Conservation (phyloP, 2,888 invertebrate genomes). For the Scaptomyza tumidula region DNA sequence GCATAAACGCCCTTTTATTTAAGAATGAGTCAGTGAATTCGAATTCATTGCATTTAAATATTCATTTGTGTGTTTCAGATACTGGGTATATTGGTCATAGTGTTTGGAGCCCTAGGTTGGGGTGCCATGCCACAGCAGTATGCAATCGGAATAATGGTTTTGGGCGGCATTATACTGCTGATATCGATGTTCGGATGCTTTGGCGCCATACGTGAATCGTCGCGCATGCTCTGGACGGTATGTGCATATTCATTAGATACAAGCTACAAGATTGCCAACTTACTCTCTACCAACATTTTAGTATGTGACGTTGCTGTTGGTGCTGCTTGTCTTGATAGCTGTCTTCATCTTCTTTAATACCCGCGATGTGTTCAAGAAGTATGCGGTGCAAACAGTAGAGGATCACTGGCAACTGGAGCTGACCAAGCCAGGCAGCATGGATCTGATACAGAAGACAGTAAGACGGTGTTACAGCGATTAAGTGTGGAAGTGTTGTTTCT, state of each 20-base stretch:
- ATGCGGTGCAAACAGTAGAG: slow-evolving; percentile 70
- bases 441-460: slow-evolving; percentile 71
- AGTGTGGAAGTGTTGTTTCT: not conserved
- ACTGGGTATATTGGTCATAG: slow-evolving; percentile 72
- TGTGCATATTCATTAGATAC: slow-evolving; percentile 1
- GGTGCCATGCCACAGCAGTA: slow-evolving; percentile 79
- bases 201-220: slow-evolving; percentile 77
- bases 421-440: slow-evolving; percentile 74
- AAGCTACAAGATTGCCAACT: slow-evolving; percentile 2
- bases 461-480: slow-evolving; percentile 13
- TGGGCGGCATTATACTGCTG: slow-evolving; percentile 73
- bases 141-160: slow-evolving; percentile 72
- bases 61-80: slow-evolving; percentile 57
- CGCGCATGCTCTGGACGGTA: slow-evolving; percentile 80
- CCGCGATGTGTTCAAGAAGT: slow-evolving; percentile 72
- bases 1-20: slow-evolving; percentile 5
- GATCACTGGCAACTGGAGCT: slow-evolving; percentile 71
- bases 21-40: not conserved
- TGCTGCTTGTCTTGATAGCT: slow-evolving; percentile 65
- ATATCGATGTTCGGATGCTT: slow-evolving; percentile 80
- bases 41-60: not conserved
- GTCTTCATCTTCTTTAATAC: slow-evolving; percentile 65
- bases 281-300: slow-evolving; percentile 13
- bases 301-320: slow-evolving; percentile 72
- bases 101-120: slow-evolving; percentile 76